Evolutionary conservation across 2,888 invertebrate genomes (phyloP).

Genomic region (Limnephilus marmoratus): DNA sequence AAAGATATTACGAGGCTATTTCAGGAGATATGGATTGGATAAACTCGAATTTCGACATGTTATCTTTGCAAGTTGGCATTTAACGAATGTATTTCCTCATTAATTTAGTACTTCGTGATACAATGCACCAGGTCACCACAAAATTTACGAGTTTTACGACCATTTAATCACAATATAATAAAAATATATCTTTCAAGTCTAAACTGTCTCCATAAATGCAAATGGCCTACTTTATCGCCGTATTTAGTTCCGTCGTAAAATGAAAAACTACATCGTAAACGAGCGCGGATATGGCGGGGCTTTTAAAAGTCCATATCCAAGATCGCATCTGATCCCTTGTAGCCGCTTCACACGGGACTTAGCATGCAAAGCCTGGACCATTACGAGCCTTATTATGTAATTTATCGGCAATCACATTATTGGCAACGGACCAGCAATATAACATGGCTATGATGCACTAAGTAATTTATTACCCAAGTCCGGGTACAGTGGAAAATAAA

Average conservation of each 20-base stretch:
- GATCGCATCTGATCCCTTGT: constrained; percentile 19
- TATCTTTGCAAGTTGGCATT: not conserved
- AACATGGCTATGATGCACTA: constrained; percentile 63
- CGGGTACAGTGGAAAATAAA: constrained; percentile 20
- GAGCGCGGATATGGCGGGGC: constrained; percentile 15
- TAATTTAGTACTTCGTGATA: not conserved
- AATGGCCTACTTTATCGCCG: constrained; percentile 7
- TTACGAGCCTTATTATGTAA: constrained; percentile 51
- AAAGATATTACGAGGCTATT: too few species aligned
- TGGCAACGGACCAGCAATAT: constrained; percentile 58
- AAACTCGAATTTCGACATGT: not conserved
- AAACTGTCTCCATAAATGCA: not conserved
- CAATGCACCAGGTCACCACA: not conserved
- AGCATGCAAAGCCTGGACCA: constrained; percentile 44
- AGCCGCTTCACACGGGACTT: constrained; percentile 14
- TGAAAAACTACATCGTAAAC: constrained; percentile 28
- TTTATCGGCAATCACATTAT: constrained; percentile 64
- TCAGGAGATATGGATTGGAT: not conserved
- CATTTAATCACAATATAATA: not conserved
- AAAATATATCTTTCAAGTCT: not conserved
- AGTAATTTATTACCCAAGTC: constrained; percentile 63
- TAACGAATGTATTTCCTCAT: not conserved
- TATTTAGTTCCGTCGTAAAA: constrained; percentile 9
- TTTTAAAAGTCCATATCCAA: constrained; percentile 40
- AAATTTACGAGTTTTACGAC: not conserved